Percentiles rank a stretch among this genome's conserved stretches.
Conservation (phyloP, 1,140 invertebrate genomes). For the Hypothenemus hampei region DNA sequence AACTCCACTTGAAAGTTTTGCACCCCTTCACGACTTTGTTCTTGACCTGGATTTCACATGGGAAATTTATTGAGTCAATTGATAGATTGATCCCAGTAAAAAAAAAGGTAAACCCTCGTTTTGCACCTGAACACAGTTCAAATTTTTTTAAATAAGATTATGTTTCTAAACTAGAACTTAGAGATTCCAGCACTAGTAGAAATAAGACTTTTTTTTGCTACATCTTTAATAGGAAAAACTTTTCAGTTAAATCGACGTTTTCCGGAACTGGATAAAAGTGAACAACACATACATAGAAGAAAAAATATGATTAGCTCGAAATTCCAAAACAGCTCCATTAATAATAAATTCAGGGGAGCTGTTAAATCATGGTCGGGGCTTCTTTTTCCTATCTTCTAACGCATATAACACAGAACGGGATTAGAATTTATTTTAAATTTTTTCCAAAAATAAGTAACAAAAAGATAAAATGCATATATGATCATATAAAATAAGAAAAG, state of each 20-base stretch:
- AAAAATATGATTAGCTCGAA: conserved; percentile 22
- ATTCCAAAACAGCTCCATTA: conserved; percentile 22
- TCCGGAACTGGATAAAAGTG: conserved; percentile 13
- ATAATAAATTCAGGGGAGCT: conserved; percentile 22
- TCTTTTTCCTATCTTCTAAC: conserved; percentile 1
- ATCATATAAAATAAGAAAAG: too few relatives aligned
- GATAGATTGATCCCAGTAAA: not conserved
- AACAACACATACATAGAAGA: conserved; percentile 6
- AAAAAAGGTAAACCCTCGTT: not conserved
- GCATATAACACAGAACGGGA: not conserved
- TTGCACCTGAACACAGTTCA: not conserved
- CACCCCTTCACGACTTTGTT: conserved; percentile 8
- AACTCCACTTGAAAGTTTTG: conserved; percentile 15
- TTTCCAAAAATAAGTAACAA: too few relatives aligned
- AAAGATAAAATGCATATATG: too few relatives aligned
- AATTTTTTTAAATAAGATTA: not conserved
- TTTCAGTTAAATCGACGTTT: not conserved
- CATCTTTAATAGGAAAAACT: not conserved
- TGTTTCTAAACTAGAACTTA: too few relatives aligned
- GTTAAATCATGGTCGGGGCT: conserved; percentile 12
- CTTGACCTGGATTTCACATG: conserved; percentile 17
- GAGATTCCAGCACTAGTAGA: too few relatives aligned
- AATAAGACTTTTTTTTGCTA: too few relatives aligned
- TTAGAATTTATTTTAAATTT: too few relatives aligned
- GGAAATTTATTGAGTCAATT: not conserved